A percentile compares a stretch with the other conserved stretches of the same genome.
These are phyloP conservation scores for Drosophila paucipuncta DNA, from an alignment of 2,888 invertebrate genomes.

Conservation along the genomic window DNA sequence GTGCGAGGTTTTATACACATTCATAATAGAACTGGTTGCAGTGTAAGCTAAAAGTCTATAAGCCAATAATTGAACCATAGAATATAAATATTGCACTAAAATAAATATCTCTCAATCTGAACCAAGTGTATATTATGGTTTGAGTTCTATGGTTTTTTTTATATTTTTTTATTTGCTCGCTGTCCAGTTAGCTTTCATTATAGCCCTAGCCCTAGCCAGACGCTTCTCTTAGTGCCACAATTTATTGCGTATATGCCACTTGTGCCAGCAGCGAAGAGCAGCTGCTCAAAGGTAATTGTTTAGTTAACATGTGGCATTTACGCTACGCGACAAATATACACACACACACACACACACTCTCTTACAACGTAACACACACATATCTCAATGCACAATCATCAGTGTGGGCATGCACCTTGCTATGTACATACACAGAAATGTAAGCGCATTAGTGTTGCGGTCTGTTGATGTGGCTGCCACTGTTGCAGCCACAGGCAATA, in stretches of 20 bases:
- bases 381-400: constrained; percentile 62
- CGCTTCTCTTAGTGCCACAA: constrained; percentile 5
- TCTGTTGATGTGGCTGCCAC: constrained; percentile 60
- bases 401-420: constrained; percentile 22
- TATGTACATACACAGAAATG: constrained; percentile 34
- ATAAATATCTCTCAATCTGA: background rate
- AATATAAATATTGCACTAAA: background rate
- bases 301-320: constrained; percentile 80
- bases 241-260: constrained; percentile 61
- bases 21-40: background rate
- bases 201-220: background rate
- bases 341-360: constrained; percentile 19
- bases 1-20: background rate
- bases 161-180: background rate
- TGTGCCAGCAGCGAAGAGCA: constrained; percentile 39
- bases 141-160: background rate
- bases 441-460: constrained; percentile 73
- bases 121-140: background rate
- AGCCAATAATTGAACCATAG: background rate
- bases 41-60: background rate
- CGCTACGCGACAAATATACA: constrained; percentile 47
- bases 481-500: constrained; percentile 41
- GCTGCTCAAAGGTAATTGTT: constrained; percentile 73
- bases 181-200: constrained; percentile 13
- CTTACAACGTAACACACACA: constrained; percentile 7